Evolutionary conservation across 2,888 invertebrate genomes (phyloP), one percentile per base, ranked within the genome.

Genomic region (Melolontha melolontha): DNA sequence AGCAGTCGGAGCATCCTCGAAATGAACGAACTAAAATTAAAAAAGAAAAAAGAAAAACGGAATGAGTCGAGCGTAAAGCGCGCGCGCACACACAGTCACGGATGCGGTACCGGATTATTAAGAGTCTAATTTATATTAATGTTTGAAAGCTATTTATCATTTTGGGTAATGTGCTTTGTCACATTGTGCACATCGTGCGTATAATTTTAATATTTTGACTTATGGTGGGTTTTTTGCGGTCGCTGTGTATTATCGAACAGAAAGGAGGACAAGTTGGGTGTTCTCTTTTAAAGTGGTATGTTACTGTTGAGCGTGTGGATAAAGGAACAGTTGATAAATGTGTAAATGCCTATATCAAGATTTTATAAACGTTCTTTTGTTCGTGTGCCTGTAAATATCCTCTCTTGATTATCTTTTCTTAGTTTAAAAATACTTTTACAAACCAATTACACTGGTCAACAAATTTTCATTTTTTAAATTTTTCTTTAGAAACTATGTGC

Each of bases 71-170:
- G 8, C 22, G 49, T 6, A 17, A 12, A 1, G 47, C 10, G 16
- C 22, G 22, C 16, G 47, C 51, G 10, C 34, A 10, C 7, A 34
- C 8, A 34, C 5, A 8, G 34, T 39, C 44, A 11, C 40, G 39
- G 47, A 41, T 55, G 47, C 47, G 47, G 47, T 62, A 47, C 59
- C 47, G 55, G 65, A 69, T 66, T 66, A 69, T 66, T 69, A 69
- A 69, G 69, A 51, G 62, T 55, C 52, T 69, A 69, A 69, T 69
- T 69, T 69, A 69, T 69, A 64, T 62, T 39, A 62, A 50, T 65
- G 66, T 62, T 59, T 69, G 68, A 65, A 69, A 66, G 29, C 59
- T 51, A 62, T 69, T 47, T 62, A 67, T 67, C 66, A 59, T 67
- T 62, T 40, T 10, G 51, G 50, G 62, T 67, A 67, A 67, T 67